Base-by-base conservation (phyloP, 2,797 vertebrate genomes). In the Myotis daubentonii region DNA sequence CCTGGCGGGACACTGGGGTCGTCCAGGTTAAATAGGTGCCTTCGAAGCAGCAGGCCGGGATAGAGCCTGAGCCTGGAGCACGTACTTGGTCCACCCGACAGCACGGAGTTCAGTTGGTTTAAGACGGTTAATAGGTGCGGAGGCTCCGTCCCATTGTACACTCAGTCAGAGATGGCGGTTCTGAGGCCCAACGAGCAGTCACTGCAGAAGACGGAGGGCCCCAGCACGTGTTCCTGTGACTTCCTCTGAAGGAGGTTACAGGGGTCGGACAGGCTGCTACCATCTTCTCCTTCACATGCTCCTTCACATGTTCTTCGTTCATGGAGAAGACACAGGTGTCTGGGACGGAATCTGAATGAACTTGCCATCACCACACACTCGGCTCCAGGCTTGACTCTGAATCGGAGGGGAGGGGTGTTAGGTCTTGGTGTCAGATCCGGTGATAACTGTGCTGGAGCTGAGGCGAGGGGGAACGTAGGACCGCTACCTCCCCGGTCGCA, bases 381-480 rank as follows among this genome's bases (percentile, higher is more conserved):
- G 1, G 0, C 25, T n/a, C n/a, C 10, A 38, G 12, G 30, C 23
- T 51, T 22, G 3, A 3, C 38, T n/a, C 8, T 7, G 23, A 10
- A 62, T 2, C 0, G 8, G 51, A 22, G 22, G 11, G 25, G 22
- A 28, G 62, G 25, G 20, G 2, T 3, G 53, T 41, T 13, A 22
- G 2, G 8, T 9, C 10, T 1, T 8, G 4, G 62, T 3, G 5
- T 57, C 22, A 25, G 57, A n/a, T 23, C 53, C 2, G 6, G 13
- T 11, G 0, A 3, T 5, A 0, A 0, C 11, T 0, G 7, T 0
- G 33, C 23, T 15, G 0, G 6, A 30, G 7, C 10, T 2, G 15
- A 55, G 55, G 1, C 0, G 33, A 2, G 38, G n/a, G 0, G 41
- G 8, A 19, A 11, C 0, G 0, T 0, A 11, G 17, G 12, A 23